Conservation (phyloP, 2,888 invertebrate genomes). For the Bombylius discolor region DNA sequence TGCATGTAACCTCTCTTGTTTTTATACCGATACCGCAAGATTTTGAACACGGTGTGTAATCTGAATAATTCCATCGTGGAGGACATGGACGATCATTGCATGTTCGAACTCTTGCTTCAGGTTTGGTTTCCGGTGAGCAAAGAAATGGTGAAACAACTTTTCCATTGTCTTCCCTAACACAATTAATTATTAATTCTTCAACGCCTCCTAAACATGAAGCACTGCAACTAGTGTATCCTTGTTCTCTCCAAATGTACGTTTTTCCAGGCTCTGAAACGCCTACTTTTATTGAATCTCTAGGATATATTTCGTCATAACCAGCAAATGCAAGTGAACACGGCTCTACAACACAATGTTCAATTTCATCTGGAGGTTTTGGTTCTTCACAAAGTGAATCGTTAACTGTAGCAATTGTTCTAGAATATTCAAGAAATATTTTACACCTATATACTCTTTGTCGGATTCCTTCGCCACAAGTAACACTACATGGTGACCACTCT, state of each 20-base stretch:
- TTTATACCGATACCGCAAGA: constrained; percentile 91
- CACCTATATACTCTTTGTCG: constrained; percentile 82
- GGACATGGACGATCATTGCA: constrained; percentile 95
- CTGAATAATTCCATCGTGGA: constrained; percentile 85
- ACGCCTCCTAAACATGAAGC: constrained; percentile 85
- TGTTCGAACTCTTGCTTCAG: constrained; percentile 74
- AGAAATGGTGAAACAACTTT: constrained; percentile 77
- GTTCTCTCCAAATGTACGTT: constrained; percentile 78
- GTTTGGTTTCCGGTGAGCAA: constrained; percentile 76
- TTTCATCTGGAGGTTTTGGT: constrained; percentile 66
- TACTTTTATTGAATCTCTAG: constrained; percentile 42
- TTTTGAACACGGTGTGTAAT: constrained; percentile 80
- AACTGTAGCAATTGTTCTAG: constrained; percentile 72
- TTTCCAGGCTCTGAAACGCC: constrained; percentile 63
- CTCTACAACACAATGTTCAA: constrained; percentile 66
- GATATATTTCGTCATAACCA: constrained; percentile 38
- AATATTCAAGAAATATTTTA: constrained; percentile 87
- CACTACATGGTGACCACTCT: constrained; percentile 86
- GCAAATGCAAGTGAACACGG: constrained; percentile 57
- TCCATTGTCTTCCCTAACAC: constrained; percentile 74
- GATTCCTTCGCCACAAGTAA: constrained; percentile 80
- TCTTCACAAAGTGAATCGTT: constrained; percentile 82
- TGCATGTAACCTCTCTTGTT: constrained; percentile 57
- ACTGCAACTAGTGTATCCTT: constrained; percentile 86
- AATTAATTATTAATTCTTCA: constrained; percentile 77